phyloP scores from a whole-genome alignment of 2,113 vertebrate species.

The Triplophysa dalaica region DNA sequence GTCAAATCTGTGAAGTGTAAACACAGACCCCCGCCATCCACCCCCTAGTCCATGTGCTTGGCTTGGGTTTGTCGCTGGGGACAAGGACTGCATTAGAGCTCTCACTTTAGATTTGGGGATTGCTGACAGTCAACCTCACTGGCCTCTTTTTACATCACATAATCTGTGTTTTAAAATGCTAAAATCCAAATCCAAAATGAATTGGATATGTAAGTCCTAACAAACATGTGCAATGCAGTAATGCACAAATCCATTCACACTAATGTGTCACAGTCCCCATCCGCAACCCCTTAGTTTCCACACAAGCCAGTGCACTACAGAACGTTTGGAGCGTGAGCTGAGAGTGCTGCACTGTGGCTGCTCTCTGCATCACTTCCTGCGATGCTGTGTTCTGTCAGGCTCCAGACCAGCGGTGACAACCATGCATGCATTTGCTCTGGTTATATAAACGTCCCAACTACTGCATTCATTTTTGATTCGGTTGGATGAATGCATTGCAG shows the following conservation, averaged over 20 bases:
- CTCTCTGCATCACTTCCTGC: slow-evolving; percentile 22
- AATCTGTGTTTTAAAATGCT: not conserved
- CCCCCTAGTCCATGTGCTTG: slow-evolving; percentile 24
- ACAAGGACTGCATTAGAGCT: slow-evolving; percentile 28
- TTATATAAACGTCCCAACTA: slow-evolving; percentile 42
- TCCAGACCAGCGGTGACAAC: slow-evolving; percentile 34
- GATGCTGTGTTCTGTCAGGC: slow-evolving; percentile 29
- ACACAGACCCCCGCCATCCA: slow-evolving; percentile 30
- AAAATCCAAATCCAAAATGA: not conserved
- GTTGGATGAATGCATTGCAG: slow-evolving; percentile 34
- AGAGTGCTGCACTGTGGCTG: slow-evolving; percentile 13
- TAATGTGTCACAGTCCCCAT: not conserved
- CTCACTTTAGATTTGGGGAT: slow-evolving; percentile 15
- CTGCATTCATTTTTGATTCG: slow-evolving; percentile 44
- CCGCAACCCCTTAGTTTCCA: not conserved
- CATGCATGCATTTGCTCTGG: slow-evolving; percentile 39
- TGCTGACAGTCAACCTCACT: slow-evolving; percentile 9
- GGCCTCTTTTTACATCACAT: not conserved
- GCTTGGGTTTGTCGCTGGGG: slow-evolving; percentile 21
- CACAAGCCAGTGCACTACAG: slow-evolving; percentile 6
- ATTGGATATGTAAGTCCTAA: not conserved
- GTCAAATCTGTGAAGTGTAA: slow-evolving; percentile 36
- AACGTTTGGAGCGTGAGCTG: not conserved
- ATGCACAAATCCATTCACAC: not conserved
- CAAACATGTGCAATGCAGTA: not conserved